Percentiles rank a stretch among this genome's conserved stretches.
phyloP scores from a whole-genome alignment of 2,113 vertebrate species.

The Oenanthe oenanthe region DNA sequence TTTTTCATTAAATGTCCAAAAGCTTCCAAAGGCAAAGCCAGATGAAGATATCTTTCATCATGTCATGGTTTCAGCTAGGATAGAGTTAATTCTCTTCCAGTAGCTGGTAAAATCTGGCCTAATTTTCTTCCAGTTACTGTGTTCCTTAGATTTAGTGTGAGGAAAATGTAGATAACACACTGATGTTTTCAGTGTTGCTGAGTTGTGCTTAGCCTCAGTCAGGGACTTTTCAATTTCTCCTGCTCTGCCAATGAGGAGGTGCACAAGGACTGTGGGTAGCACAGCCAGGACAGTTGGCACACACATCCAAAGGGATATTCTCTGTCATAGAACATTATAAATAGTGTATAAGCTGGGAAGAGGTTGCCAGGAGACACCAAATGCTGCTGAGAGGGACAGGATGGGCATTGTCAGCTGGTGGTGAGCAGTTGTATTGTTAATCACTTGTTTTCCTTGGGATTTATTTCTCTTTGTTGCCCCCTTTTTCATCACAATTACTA shows the following conservation, averaged over 20 bases:
- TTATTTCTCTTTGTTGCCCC: background rate
- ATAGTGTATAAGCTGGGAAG: background rate
- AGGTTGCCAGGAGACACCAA: background rate
- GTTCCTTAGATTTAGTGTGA: background rate
- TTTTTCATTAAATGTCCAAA: background rate
- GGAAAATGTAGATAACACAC: background rate
- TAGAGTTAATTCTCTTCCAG: background rate
- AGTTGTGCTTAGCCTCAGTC: background rate
- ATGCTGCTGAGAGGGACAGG: background rate
- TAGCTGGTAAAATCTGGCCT: background rate
- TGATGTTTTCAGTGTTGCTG: background rate
- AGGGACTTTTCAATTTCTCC: background rate
- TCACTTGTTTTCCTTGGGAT: background rate
- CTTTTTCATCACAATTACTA: background rate
- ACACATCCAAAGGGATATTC: background rate
- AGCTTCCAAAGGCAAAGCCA: background rate
- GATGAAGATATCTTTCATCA: background rate
- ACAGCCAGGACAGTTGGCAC: background rate
- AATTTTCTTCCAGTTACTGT: background rate
- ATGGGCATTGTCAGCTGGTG: background rate
- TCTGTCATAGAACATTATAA: too few relatives aligned
- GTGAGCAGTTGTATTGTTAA: background rate
- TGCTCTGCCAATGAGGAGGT: background rate
- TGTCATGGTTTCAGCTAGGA: background rate
- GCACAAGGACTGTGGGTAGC: background rate